Evolutionary conservation across 2,888 invertebrate genomes (phyloP), one percentile per base, ranked within the genome.

Genomic region (Andrena praecox): DNA sequence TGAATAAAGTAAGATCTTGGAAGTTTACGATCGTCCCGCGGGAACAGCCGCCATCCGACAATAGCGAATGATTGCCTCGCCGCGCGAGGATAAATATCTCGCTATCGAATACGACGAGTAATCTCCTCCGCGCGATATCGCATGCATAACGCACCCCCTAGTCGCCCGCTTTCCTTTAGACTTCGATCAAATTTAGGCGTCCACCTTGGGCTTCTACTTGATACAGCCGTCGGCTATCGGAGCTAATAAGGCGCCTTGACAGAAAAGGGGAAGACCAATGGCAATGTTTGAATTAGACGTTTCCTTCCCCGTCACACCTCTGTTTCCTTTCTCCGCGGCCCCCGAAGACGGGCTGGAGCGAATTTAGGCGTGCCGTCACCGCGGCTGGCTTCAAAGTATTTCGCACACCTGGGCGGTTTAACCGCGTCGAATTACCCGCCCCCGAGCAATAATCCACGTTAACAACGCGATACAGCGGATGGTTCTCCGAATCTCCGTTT

Each of bases 241-340:
- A 4, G 42, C 5, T 16, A 16, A 42, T 42, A 42, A 12, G 16
- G 1, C 16, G 42, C 4, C 42, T 16, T 24, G 16, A 27, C 16
- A n/a, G 20, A 42, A 48, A 50, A 33, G 10, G n/a, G 10, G 16
- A n/a, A 31, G 24, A 27, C 20, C 48, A 20, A 2, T n/a, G 20
- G 66, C 60, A 31, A 67, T 67, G 52, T 68, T 68, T 48, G 63
- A 20, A 8, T 42, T 56, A 12, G 60, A 35, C 67, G 33, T 16
- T 48, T 29, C 29, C 48, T n/a, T 48, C n/a, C 66, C 52, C 67
- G 76, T 77, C 78, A 63, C 78, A 68, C 77, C 78, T 78, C 68
- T 76, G 54, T 64, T 69, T 63, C 77, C 54, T 48, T 54, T 56
- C 54, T 16, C 62, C 62, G 31, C 42, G 16, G n/a, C 10, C 24